Base-by-base conservation (phyloP, 2,888 invertebrate genomes). In the Branchipolynoe longqiensis region DNA sequence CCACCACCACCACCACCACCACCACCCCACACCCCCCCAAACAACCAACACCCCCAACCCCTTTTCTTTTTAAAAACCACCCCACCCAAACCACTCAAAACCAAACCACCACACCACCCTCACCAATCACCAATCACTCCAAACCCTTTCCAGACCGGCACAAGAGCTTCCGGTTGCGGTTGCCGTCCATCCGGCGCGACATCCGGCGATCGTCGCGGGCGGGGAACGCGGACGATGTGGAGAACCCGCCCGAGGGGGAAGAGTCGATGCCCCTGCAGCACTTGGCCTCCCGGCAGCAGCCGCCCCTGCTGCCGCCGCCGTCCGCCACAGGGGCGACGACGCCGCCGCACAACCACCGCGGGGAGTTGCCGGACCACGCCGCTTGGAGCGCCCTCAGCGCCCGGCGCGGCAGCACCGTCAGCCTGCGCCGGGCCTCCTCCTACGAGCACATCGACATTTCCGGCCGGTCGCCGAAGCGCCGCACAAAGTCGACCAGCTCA, bases 121-220 rank as follows among this genome's bases (percentile, higher is more conserved):
- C n/a, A n/a, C n/a, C n/a, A n/a, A n/a, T n/a, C n/a, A n/a, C n/a
- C n/a, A n/a, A n/a, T n/a, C n/a, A n/a, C n/a, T n/a, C n/a, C n/a
- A n/a, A n/a, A 48, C 48, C 62, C 28, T 12, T 87, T 87, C 38
- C 90, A 93, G 93, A 91, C 89, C 92, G 92, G 25, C 92, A 92
- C 86, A 90, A 91, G 87, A 92, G 92, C 86, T 92, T 93, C 88
- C 91, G 91, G 85, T 89, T 93, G 31, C 91, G 92, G n/a, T 90
- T 93, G 82, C 93, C 93, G 38, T 92, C 92, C 28, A 92, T 93
- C 48, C 89, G 93, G 36, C 89, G 92, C 36, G 93, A 92, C 86
- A 89, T 93, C 59, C 86, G 86, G 25, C 87, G 90, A 31, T 87
- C 89, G 41, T 83, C 54, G 36, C 38, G 69, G 8, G 41, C 38